These are phyloP conservation scores for Rana temporaria DNA, from an alignment of 2,113 vertebrate genomes.

Conservation along the genomic window DNA sequence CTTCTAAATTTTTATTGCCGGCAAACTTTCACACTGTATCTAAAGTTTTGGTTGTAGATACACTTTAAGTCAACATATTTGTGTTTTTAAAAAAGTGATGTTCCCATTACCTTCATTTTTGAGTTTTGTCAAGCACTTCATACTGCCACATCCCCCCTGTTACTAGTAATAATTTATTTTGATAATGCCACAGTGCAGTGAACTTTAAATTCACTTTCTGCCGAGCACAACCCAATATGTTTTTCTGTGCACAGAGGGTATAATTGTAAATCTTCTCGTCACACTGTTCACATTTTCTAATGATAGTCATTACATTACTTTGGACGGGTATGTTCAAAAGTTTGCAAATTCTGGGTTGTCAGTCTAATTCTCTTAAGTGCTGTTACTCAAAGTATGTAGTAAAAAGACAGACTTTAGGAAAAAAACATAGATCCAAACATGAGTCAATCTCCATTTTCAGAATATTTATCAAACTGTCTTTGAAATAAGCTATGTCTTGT, in stretches of 20 bases:
- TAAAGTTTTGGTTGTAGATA: too few relatives aligned
- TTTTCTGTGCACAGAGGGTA: slow-evolving; percentile 14
- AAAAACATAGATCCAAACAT: neutral
- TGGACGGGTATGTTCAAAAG: slow-evolving; percentile 18
- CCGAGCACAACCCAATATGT: neutral
- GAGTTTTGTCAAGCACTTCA: neutral
- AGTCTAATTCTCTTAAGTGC: neutral
- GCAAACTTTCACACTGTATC: too few relatives aligned
- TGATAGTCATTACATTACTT: slow-evolving; percentile 15
- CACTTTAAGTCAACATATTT: neutral
- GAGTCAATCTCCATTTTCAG: neutral
- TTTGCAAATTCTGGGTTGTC: slow-evolving; percentile 29
- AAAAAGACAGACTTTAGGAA: neutral
- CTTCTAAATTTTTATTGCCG: too few relatives aligned
- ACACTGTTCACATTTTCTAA: neutral
- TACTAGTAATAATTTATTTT: slow-evolving; percentile 15
- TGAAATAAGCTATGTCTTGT: too few relatives aligned
- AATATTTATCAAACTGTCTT: neutral
- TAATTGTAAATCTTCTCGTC: slow-evolving; percentile 12
- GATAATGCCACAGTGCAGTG: neutral
- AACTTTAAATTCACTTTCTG: neutral
- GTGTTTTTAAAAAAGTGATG: neutral
- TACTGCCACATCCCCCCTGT: slow-evolving; percentile 4
- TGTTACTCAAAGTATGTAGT: neutral
- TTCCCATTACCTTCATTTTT: neutral